Percentiles rank a stretch among this genome's conserved stretches.
Evolutionary conservation across 2,797 vertebrate species (phyloP).

Genomic region (Cyclura pinguis): DNA sequence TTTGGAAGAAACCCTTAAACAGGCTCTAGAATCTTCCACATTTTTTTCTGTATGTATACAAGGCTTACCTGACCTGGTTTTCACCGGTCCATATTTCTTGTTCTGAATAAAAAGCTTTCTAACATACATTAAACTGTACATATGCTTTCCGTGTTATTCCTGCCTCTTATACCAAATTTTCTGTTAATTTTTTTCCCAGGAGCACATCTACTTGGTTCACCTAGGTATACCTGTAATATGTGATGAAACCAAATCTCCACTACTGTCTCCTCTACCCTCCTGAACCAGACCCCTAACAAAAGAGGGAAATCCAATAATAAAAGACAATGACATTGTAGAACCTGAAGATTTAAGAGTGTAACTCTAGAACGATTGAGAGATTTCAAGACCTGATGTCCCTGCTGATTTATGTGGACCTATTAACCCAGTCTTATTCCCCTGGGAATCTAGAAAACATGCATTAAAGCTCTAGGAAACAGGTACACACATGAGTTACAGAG

Average conservation of each 20-base stretch:
- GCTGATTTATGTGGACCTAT: constrained; percentile 71
- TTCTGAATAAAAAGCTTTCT: too few relatives aligned
- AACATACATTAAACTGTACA: too few relatives aligned
- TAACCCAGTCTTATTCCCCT: constrained; percentile 74
- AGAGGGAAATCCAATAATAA: not conserved
- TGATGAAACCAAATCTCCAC: constrained; percentile 10
- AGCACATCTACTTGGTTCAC: too few relatives aligned
- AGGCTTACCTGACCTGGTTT: too few relatives aligned
- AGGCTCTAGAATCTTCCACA: too few relatives aligned
- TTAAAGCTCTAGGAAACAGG: constrained; percentile 71
- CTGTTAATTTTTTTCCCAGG: too few relatives aligned
- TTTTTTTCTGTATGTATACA: too few relatives aligned
- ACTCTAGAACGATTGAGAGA: not conserved
- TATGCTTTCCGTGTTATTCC: too few relatives aligned
- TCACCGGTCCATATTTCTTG: too few relatives aligned
- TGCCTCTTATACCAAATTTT: too few relatives aligned
- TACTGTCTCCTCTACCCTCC: not conserved
- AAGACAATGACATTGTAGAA: not conserved
- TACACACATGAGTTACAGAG: constrained; percentile 69
- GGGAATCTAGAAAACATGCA: constrained; percentile 73
- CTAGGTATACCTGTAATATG: not conserved
- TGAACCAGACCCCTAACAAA: constrained; percentile 3
- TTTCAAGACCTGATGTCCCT: constrained; percentile 54
- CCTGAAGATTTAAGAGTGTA: constrained; percentile 5
- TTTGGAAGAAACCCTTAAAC: too few relatives aligned